Conservation (phyloP, 1,140 invertebrate species). For the Cepaea nemoralis region DNA sequence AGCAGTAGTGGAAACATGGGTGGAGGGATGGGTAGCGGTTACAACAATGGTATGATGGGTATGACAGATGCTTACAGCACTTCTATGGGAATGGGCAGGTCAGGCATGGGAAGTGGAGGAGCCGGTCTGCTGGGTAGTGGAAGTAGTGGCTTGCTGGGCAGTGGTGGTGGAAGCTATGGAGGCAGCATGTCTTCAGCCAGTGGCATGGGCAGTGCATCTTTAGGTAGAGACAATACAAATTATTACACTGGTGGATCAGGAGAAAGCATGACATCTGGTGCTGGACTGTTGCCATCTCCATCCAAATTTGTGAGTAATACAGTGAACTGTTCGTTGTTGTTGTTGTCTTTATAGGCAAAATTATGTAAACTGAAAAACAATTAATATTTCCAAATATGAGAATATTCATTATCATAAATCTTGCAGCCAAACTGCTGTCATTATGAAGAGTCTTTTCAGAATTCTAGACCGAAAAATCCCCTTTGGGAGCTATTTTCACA, state of each 20-base stretch:
- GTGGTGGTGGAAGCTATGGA: neutral
- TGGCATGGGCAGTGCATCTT: neutral
- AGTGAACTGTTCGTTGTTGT: too few relatives aligned
- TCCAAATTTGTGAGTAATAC: conserved; percentile 34
- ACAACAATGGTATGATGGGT: conserved; percentile 14
- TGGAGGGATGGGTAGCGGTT: neutral
- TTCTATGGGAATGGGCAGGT: neutral
- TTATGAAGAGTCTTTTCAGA: too few relatives aligned
- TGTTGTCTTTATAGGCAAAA: too few relatives aligned
- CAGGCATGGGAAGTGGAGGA: neutral
- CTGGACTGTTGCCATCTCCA: conserved; percentile 32
- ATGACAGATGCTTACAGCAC: neutral
- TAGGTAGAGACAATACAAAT: neutral
- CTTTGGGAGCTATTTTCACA: too few relatives aligned
- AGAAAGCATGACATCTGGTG: neutral
- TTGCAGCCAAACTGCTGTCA: too few relatives aligned
- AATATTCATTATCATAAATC: too few relatives aligned
- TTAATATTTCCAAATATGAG: too few relatives aligned
- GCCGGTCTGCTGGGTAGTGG: neutral
- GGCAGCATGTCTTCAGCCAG: neutral
- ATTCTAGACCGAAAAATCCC: too few relatives aligned
- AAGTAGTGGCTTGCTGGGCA: neutral
- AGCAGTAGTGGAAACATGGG: neutral
- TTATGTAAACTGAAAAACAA: too few relatives aligned
- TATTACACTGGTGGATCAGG: conserved; percentile 2